Conservation (phyloP, 2,888 invertebrate genomes). For the Lepidocyrtinus sp. region DNA sequence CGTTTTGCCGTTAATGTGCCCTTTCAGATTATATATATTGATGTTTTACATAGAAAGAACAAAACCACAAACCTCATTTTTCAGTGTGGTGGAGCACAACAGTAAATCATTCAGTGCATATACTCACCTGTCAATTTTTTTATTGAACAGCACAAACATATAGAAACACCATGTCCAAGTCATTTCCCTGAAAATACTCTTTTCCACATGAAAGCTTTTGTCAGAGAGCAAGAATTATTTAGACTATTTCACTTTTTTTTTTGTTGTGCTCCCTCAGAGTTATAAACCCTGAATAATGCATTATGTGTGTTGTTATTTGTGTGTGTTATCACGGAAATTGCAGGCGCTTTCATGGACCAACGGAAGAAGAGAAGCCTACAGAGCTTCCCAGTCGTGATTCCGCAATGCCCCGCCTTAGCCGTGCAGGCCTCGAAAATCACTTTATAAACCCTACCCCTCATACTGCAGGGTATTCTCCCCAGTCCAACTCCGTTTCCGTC, state of each 20-base stretch:
- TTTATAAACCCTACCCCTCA: conserved; percentile 66
- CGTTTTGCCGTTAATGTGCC: conserved; percentile 32
- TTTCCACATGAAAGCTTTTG: no score
- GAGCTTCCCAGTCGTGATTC: conserved; percentile 66
- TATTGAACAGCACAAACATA: no score
- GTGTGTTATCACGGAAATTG: conserved; percentile 43
- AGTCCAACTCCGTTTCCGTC: conserved; percentile 61
- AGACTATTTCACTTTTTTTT: neutral
- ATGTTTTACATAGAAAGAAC: no score
- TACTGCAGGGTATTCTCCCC: conserved; percentile 41
- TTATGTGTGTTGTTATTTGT: conserved; percentile 12
- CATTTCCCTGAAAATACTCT: no score
- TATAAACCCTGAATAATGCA: neutral
- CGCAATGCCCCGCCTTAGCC: conserved; percentile 69
- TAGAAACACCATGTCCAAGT: no score
- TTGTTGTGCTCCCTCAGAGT: neutral
- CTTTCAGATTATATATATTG: no score
- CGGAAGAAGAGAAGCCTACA: conserved; percentile 69
- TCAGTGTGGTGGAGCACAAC: neutral
- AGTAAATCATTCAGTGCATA: no score
- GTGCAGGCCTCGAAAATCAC: conserved; percentile 70
- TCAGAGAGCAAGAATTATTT: conserved; percentile 31
- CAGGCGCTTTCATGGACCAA: conserved; percentile 70
- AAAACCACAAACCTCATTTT: no score
- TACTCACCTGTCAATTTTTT: no score